Conservation (phyloP, 2,113 vertebrate species). For the Limnothrissa miodon region DNA sequence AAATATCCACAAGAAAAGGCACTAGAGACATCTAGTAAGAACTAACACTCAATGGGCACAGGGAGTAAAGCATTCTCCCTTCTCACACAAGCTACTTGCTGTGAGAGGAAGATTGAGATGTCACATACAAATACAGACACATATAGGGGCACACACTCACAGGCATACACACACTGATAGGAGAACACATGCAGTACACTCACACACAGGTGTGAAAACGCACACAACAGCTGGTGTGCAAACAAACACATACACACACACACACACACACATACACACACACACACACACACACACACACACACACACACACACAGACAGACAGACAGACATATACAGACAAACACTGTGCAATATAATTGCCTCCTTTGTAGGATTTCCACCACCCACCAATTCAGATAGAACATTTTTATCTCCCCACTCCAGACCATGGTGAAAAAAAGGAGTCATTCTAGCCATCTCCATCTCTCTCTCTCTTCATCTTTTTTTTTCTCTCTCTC, state of each 20-base stretch:
- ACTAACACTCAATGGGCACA: background rate
- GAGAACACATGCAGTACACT: background rate
- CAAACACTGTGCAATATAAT: constrained; percentile 56
- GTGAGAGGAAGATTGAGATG: background rate
- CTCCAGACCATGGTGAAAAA: constrained; percentile 51
- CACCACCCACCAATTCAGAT: constrained; percentile 66
- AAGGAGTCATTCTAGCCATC: constrained; percentile 17
- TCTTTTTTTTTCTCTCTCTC: background rate
- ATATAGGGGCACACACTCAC: background rate
- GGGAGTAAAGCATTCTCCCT: background rate
- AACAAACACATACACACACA: constrained; percentile 2
- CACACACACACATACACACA: background rate
- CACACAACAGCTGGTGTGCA: background rate
- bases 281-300: constrained; percentile 36
- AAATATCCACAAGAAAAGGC: too few relatives aligned
- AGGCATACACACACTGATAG: background rate
- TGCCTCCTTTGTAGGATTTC: constrained; percentile 58
- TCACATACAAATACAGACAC: background rate
- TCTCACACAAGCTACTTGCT: background rate
- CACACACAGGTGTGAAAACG: background rate
- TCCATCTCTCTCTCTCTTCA: background rate
- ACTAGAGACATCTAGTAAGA: background rate
- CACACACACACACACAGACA: constrained; percentile 24
- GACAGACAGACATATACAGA: constrained; percentile 26
- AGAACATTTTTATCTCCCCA: constrained; percentile 60